A percentile compares a stretch with the other conserved stretches of the same genome.
Evolutionary conservation across 1,140 invertebrate genomes (phyloP).

Genomic region (Trinorchestia longiramus): DNA sequence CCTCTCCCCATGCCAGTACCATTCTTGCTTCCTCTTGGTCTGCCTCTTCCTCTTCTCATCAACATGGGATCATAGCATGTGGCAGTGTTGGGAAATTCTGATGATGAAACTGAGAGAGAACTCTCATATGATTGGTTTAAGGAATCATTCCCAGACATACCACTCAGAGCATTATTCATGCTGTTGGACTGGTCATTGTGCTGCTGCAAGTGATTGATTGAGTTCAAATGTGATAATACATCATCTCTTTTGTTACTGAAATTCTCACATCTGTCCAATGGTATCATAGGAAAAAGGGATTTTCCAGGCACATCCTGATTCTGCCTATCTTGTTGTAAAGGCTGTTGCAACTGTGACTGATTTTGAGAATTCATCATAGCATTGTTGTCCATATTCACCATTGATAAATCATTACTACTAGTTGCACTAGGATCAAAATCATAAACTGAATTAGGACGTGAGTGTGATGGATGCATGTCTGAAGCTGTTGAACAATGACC

Average conservation of each 20-base stretch:
- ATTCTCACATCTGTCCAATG: slow-evolving; percentile 20
- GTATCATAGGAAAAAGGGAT: slow-evolving; percentile 18
- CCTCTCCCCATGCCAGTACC: slow-evolving; percentile 62
- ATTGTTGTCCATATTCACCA: slow-evolving; percentile 28
- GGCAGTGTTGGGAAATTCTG: slow-evolving; percentile 56
- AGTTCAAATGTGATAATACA: slow-evolving; percentile 31
- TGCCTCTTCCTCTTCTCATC: slow-evolving; percentile 61
- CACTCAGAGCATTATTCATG: slow-evolving; percentile 38
- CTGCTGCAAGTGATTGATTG: slow-evolving; percentile 21
- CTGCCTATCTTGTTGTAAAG: slow-evolving; percentile 31
- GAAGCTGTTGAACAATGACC: slow-evolving; percentile 24
- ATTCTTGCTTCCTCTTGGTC: slow-evolving; percentile 66
- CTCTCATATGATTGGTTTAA: slow-evolving; percentile 57
- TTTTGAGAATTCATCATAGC: slow-evolving; percentile 18
- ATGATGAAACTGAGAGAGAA: slow-evolving; percentile 50
- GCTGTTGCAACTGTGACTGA: slow-evolving; percentile 38
- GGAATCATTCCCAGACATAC: slow-evolving; percentile 48
- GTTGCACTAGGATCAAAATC: slow-evolving; percentile 63
- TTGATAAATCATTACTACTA: slow-evolving; percentile 44
- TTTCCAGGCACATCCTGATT: slow-evolving; percentile 24
- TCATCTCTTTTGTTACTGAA: slow-evolving; percentile 47
- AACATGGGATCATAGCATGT: slow-evolving; percentile 57
- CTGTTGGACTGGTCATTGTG: neutral
- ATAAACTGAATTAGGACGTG: slow-evolving; percentile 62
- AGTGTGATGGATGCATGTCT: slow-evolving; percentile 28